Evolutionary conservation across 2,888 invertebrate species (phyloP).

Genomic region (Julus scanicus): DNA sequence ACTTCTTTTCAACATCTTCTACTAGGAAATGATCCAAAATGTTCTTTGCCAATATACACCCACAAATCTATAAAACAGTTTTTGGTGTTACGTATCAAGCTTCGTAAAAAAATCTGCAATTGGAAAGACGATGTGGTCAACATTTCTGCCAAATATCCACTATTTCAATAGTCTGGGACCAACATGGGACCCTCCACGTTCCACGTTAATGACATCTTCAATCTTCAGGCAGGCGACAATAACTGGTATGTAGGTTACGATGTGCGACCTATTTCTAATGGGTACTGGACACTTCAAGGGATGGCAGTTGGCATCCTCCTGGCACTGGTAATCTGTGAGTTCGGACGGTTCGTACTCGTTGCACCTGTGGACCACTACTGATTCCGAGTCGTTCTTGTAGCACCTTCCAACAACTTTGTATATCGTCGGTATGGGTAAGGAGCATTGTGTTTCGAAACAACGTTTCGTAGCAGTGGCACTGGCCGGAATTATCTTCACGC

Average conservation of each 20-base stretch:
- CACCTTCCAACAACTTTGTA: conserved; percentile 22
- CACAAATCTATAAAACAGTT: no score
- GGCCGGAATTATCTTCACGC: background rate
- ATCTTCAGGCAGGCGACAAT: background rate
- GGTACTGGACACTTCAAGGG: conserved; percentile 27
- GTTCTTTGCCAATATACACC: no score
- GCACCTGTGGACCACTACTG: background rate
- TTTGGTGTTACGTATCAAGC: background rate
- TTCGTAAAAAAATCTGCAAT: background rate
- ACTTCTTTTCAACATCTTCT: no score
- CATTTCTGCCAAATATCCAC: background rate
- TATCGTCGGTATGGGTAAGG: background rate
- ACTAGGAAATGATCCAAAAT: no score
- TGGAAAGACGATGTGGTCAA: background rate
- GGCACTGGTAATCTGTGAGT: background rate
- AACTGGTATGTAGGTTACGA: background rate
- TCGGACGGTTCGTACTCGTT: background rate
- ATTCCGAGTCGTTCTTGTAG: background rate
- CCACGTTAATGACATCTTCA: background rate
- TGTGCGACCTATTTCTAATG: background rate
- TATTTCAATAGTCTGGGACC: background rate
- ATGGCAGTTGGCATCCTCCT: background rate
- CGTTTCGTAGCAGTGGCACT: background rate
- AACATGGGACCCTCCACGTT: background rate
- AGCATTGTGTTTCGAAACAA: background rate